phyloP scores from a whole-genome alignment of 2,888 invertebrate species.

The Drosophila prolongata region DNA sequence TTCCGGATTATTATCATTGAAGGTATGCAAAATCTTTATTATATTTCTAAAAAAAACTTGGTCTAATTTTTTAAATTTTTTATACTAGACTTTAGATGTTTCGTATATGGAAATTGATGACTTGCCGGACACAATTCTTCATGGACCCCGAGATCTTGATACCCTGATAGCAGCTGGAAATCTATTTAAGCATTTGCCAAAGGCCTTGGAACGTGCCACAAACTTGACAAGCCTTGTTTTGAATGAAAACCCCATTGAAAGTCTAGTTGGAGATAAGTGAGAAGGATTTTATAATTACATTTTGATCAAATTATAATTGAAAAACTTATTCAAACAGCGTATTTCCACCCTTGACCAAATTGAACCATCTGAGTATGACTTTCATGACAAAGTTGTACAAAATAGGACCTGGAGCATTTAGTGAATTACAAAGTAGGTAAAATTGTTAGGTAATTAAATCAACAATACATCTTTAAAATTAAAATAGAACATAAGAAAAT shows the following conservation, averaged over 20 bases:
- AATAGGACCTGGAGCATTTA: conserved; percentile 86
- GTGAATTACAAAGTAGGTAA: conserved; percentile 85
- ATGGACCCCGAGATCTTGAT: conserved; percentile 88
- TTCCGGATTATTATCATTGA: conserved; percentile 87
- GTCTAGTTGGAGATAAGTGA: conserved; percentile 85
- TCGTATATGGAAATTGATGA: conserved; percentile 87
- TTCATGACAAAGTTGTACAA: conserved; percentile 87
- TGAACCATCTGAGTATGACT: conserved; percentile 89
- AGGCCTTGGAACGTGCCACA: conserved; percentile 87
- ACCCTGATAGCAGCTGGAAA: conserved; percentile 89
- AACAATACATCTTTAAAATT: background rate
- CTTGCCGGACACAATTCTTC: conserved; percentile 88
- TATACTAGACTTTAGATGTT: conserved; percentile 87
- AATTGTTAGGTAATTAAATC: background rate
- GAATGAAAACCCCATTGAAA: conserved; percentile 89
- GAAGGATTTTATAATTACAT: conserved; percentile 3
- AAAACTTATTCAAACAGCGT: conserved; percentile 83
- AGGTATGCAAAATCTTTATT: conserved; percentile 85
- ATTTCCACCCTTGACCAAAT: conserved; percentile 87
- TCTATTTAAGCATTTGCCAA: conserved; percentile 86
- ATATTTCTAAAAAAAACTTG: background rate
- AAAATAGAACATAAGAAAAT: background rate
- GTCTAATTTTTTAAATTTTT: no score
- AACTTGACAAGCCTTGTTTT: conserved; percentile 87
- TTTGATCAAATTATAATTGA: background rate